Base-by-base conservation (phyloP, 2,888 invertebrate species). In the Cheilosia soror region DNA sequence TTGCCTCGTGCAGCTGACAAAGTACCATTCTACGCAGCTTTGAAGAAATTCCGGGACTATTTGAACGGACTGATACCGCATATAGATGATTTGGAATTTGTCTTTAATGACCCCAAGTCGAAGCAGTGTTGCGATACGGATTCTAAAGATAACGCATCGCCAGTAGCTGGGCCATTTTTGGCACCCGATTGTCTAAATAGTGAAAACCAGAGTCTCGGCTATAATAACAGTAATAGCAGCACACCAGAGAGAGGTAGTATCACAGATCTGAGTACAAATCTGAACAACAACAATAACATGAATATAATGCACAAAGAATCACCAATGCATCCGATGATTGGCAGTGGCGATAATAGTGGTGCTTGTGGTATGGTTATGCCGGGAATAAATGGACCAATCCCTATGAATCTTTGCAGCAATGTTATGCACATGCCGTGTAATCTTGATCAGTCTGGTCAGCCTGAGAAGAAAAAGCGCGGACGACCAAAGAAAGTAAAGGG, bases 1-100 rank as follows among this genome's bases (percentile, higher is more conserved):
- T 93, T 99, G 88, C 99, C 99, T n/a, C 95, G 98, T 88, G 98
- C 98, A 25, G 97, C 98, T 0, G 99, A 99, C 93, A 99, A 99
- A 93, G 98, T 99, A 81, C 99, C 99, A 87, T 99, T 98, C 93
- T 99, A 98, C 93, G 95, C 97, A 82, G 98, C 98, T 68, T 94
- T 99, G 57, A 98, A 98, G 93, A 98, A 98, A 93, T 97, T 98
- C 93, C 95, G 98, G 69, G 99, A 99, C 93, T 97, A 97, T 93
- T 93, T 98, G 75, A 97, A 97, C 92, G 98, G 98, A 2, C 93
- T 96, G 66, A 94, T 97, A 90, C 93, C 96, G 63, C 96, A 96
- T 91, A 94, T 97, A 87, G 97, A 97, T 90, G 97, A 98, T 90
- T 94, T 95, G 66, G 97, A 98, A 93, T 96, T 97, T 90, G 96